Evolutionary conservation across 2,113 vertebrate species (phyloP).

Genomic region (Vidua macroura): DNA sequence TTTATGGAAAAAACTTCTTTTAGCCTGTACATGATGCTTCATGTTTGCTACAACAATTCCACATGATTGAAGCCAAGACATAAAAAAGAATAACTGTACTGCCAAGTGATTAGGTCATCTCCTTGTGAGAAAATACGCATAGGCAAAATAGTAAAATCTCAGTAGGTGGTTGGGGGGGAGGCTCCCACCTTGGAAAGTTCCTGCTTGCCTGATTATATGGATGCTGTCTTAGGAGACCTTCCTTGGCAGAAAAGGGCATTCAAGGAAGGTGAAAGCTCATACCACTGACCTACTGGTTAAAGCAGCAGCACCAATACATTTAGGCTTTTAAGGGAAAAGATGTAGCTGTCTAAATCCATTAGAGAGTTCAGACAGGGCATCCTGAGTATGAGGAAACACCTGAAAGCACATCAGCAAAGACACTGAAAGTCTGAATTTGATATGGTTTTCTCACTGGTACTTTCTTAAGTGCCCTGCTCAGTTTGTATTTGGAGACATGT

Average conservation of each 20-base stretch:
- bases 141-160: not conserved
- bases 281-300: not conserved
- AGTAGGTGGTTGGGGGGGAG: not conserved
- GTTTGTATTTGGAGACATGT: not conserved
- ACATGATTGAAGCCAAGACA: not conserved
- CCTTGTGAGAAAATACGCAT: not conserved
- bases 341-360: not conserved
- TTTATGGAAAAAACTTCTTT: not conserved
- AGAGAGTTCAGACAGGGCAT: not conserved
- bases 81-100: not conserved
- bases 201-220: not conserved
- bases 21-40: not conserved
- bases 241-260: not conserved
- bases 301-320: not conserved
- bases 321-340: constrained; percentile 3
- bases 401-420: not conserved
- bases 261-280: not conserved
- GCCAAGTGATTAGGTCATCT: not conserved
- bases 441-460: not conserved
- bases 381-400: not conserved
- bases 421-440: not conserved
- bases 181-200: not conserved
- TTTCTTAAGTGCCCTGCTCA: not conserved
- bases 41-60: not conserved
- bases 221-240: not conserved